Evolutionary conservation across 2,113 vertebrate species (phyloP).

Genomic region (Promerops cafer): DNA sequence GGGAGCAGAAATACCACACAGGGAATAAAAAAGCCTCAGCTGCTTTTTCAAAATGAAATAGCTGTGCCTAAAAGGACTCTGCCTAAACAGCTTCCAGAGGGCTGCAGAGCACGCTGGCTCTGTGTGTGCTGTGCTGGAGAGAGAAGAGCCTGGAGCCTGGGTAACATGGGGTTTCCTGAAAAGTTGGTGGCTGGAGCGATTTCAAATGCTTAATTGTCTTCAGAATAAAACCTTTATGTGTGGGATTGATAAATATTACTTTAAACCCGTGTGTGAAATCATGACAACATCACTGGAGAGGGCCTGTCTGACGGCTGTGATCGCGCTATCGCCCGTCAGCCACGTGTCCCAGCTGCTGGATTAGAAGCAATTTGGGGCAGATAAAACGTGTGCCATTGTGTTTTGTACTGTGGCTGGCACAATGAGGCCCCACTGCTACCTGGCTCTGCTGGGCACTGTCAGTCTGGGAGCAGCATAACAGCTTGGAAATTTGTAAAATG

Average conservation of each 20-base stretch:
- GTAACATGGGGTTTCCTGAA: not conserved
- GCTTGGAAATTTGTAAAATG: not conserved
- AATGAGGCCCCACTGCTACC: not conserved
- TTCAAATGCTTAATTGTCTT: not conserved
- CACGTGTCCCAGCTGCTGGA: rapidly evolving
- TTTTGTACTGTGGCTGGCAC: not conserved
- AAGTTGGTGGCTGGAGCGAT: not conserved
- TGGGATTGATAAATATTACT: not conserved
- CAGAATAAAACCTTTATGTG: not conserved
- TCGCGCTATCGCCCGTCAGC: not conserved
- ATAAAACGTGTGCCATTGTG: not conserved
- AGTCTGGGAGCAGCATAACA: not conserved
- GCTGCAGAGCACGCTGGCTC: not conserved
- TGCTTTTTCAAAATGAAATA: constrained; percentile 4
- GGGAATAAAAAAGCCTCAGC: not conserved
- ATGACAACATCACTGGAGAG: not conserved
- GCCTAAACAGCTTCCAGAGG: not conserved
- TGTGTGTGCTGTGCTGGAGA: rapidly evolving
- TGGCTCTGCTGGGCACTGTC: not conserved
- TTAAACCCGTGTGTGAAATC: not conserved
- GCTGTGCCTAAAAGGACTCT: not conserved
- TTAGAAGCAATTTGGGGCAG: not conserved
- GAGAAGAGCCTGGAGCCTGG: not conserved
- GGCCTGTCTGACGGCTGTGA: not conserved
- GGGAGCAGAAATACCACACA: not conserved